Conservation (phyloP, 2,888 invertebrate genomes). For the Drosophila mercatorum region DNA sequence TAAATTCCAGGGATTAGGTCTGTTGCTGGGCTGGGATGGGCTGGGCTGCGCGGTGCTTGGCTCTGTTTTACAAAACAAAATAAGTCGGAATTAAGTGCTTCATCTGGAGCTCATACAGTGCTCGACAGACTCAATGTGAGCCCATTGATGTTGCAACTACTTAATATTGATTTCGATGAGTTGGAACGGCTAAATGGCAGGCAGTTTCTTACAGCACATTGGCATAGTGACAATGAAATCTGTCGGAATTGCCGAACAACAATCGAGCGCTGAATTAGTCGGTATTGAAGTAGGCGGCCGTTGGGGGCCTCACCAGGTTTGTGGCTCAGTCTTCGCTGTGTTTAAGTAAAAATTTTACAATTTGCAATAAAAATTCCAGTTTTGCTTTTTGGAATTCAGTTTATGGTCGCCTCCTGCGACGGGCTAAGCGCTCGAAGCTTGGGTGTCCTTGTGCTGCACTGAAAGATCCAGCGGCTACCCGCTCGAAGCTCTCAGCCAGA, state of each 20-base stretch:
- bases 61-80: slow-evolving; percentile 1
- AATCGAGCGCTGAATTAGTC: slow-evolving; percentile 10
- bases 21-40: neutral
- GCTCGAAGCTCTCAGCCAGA: slow-evolving; percentile 58
- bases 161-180: slow-evolving; percentile 58
- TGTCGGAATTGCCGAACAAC: slow-evolving; percentile 50
- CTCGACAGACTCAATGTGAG: neutral
- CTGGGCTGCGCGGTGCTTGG: too few species aligned
- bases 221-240: slow-evolving; percentile 68
- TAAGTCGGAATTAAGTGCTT: slow-evolving; percentile 20
- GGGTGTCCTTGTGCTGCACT: slow-evolving; percentile 36
- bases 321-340: slow-evolving; percentile 35
- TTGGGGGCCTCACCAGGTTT: slow-evolving; percentile 3
- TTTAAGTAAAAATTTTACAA: slow-evolving; percentile 77
- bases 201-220: slow-evolving; percentile 51
- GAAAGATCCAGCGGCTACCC: slow-evolving; percentile 39
- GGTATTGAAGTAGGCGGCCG: neutral
- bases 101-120: neutral
- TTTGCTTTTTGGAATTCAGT: slow-evolving; percentile 77
- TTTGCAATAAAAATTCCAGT: slow-evolving; percentile 79
- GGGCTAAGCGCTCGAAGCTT: slow-evolving; percentile 29
- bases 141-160: slow-evolving; percentile 36
- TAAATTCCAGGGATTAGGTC: slow-evolving; percentile 28
- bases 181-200: slow-evolving; percentile 34
- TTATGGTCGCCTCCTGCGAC: slow-evolving; percentile 30